Conservation (phyloP, 2,888 invertebrate species). For the Yponomeuta malinellus region DNA sequence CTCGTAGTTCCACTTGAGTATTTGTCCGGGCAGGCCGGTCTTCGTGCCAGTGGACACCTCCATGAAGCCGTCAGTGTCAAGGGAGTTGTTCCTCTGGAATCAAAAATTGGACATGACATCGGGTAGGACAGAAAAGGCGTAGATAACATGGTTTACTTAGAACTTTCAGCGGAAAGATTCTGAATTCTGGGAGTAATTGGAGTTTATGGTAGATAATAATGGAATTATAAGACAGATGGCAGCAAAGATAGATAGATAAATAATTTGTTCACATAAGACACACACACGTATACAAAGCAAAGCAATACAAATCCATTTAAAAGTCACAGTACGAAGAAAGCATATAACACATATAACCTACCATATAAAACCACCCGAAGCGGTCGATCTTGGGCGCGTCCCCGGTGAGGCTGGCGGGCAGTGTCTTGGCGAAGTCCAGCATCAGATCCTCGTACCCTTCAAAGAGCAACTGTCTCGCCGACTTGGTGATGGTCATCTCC, state of each 20-base stretch:
- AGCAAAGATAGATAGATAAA: not conserved
- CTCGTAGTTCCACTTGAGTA: constrained; percentile 83
- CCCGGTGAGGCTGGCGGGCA: constrained; percentile 73
- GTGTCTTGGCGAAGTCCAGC: constrained; percentile 78
- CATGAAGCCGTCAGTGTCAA: constrained; percentile 82
- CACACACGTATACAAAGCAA: no score
- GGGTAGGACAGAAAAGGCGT: not conserved
- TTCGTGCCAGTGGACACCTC: constrained; percentile 84
- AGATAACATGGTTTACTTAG: no score
- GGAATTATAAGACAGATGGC: not conserved
- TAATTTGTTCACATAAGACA: no score
- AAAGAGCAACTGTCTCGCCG: constrained; percentile 83
- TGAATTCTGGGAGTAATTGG: not conserved
- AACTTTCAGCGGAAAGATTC: no score
- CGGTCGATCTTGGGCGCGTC: constrained; percentile 81
- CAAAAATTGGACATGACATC: not conserved
- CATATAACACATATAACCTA: constrained; percentile 22
- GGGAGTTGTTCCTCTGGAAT: constrained; percentile 84
- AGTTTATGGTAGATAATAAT: not conserved
- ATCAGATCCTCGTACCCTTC: constrained; percentile 87
- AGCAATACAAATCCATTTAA: no score
- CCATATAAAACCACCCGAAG: constrained; percentile 90
- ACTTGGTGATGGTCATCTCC: constrained; percentile 75
- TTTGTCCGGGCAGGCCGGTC: constrained; percentile 80
- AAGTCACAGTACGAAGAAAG: no score